Percentiles rank a stretch among this genome's conserved stretches.
Conservation (phyloP, 2,113 vertebrate genomes). For the Sprattus sprattus region DNA sequence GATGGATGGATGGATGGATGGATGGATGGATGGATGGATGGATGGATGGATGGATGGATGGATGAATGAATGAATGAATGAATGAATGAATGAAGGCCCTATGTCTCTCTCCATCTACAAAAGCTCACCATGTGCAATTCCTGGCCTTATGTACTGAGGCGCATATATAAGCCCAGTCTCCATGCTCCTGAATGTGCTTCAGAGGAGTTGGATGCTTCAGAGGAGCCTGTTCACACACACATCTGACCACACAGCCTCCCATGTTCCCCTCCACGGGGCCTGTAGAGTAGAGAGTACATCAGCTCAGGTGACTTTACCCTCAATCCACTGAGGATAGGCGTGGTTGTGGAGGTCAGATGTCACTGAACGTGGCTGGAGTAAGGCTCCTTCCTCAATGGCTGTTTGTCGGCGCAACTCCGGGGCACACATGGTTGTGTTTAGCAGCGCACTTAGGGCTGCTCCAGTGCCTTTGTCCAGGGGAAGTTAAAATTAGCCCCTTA, state of each 20-base stretch:
- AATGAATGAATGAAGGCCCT: not conserved
- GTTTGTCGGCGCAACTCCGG: not conserved
- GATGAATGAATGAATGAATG: not conserved
- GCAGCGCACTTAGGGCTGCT: not conserved
- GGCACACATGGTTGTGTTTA: conserved; percentile 4
- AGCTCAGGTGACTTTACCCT: no score
- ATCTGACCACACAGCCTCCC: not conserved
- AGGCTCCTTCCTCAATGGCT: not conserved
- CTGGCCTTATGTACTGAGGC: not conserved
- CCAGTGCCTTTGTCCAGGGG: not conserved
- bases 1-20: not conserved
- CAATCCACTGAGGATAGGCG: not conserved
- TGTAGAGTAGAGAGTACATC: no score
- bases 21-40: not conserved
- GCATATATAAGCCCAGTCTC: not conserved
- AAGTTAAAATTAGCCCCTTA: conserved; percentile 15
- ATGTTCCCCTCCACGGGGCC: not conserved
- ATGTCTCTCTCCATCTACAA: not conserved
- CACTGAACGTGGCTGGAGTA: not conserved
- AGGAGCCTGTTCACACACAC: conserved; percentile 4
- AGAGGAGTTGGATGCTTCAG: not conserved
- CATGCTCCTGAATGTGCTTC: not conserved
- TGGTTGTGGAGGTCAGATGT: not conserved
- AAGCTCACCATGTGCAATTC: not conserved
- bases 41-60: not conserved